phyloP scores from a whole-genome alignment of 92 coral and sea anemone species.

The Actinostola sp. region DNA sequence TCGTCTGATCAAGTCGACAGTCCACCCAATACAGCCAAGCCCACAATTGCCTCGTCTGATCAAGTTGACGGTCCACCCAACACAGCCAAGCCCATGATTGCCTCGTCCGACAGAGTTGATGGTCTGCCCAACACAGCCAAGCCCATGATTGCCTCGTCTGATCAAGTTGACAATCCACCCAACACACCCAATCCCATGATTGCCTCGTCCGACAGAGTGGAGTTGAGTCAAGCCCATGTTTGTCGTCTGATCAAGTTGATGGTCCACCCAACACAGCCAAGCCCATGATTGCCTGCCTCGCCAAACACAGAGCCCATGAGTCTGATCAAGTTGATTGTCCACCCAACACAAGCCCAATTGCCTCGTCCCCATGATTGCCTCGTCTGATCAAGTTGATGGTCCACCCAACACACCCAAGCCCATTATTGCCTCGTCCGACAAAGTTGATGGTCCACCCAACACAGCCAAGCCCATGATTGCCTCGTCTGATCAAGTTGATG shows the following conservation, averaged over 20 bases:
- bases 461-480: not conserved
- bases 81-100: too few species aligned
- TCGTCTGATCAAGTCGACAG: too few species aligned
- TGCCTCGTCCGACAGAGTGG: not conserved
- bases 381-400: not conserved
- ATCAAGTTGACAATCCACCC: not conserved
- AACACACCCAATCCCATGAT: not conserved
- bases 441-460: not conserved
- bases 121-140: not conserved
- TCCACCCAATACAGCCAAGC: too few species aligned
- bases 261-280: too few species aligned
- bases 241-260: too few species aligned
- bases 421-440: not conserved
- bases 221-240: not conserved
- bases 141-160: not conserved
- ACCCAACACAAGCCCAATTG: not conserved
- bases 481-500: conserved; percentile 3
- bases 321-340: conserved; percentile 5
- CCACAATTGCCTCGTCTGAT: not conserved
- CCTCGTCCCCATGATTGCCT: too few species aligned
- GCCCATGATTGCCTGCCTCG: too few species aligned
- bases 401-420: not conserved
- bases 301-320: too few species aligned
- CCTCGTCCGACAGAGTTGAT: not conserved
- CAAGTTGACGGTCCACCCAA: not conserved